Evolutionary conservation across 2,113 vertebrate genomes (phyloP).

Genomic region (Thinocorus orbignyianus): DNA sequence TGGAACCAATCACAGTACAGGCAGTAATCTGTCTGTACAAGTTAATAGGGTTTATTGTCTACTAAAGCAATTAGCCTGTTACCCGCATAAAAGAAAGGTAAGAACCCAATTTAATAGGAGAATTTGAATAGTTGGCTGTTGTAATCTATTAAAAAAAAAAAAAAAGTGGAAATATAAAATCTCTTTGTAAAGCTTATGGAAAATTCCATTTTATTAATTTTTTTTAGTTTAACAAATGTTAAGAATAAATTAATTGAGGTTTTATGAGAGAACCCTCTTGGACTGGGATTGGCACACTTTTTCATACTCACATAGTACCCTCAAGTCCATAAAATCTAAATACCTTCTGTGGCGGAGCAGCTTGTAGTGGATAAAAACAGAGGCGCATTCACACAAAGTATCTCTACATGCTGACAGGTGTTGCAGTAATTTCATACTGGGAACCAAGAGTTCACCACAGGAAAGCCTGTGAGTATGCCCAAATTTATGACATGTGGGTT

Average conservation of each 20-base stretch:
- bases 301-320: neutral
- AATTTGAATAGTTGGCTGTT: neutral
- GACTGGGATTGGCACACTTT: neutral
- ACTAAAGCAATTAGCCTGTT: neutral
- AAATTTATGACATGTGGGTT: constrained; percentile 22
- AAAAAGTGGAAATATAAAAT: neutral
- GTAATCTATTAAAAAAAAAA: neutral
- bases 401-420: constrained; percentile 27
- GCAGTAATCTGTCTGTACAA: neutral
- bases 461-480: constrained; percentile 8
- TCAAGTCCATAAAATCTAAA: constrained; percentile 41
- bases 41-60: neutral
- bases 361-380: neutral
- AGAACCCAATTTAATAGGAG: neutral
- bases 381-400: neutral
- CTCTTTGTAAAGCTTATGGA: neutral
- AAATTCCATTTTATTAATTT: neutral
- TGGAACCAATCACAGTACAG: neutral
- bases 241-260: neutral
- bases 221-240: neutral
- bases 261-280: neutral
- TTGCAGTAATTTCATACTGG: constrained; percentile 49
- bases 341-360: neutral
- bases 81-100: neutral
- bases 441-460: constrained; percentile 30